A percentile compares a stretch with the other conserved stretches of the same genome.
phyloP scores from a whole-genome alignment of 2,113 vertebrate genomes.

The Coryphaenoides rupestris region DNA sequence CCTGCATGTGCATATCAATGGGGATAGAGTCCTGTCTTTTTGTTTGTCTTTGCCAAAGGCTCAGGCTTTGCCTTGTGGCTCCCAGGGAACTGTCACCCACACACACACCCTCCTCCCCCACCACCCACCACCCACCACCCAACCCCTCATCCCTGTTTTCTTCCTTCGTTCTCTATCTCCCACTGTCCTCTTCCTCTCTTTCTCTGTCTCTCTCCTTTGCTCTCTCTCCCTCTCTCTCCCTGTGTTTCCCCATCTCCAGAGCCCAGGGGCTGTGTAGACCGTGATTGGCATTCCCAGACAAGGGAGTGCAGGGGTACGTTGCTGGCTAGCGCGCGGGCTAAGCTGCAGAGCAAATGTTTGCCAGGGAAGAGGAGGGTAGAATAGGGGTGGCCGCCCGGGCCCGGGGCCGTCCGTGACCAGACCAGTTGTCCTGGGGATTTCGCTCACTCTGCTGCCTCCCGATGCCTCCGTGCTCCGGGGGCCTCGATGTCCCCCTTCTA shows the following conservation, averaged over 20 bases:
- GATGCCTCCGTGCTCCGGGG: too few species aligned
- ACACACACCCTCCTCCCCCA: conserved; percentile 55
- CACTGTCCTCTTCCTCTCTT: conserved; percentile 28
- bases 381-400: conserved; percentile 72
- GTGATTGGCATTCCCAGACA: conserved; percentile 79
- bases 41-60: conserved; percentile 79
- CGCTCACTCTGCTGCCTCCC: conserved; percentile 46
- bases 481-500: too few species aligned
- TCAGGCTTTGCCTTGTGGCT: conserved; percentile 76
- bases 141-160: conserved; percentile 20
- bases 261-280: conserved; percentile 50
- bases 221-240: conserved; percentile 47
- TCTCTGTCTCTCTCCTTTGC: conserved; percentile 49
- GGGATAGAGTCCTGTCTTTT: conserved; percentile 69
- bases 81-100: conserved; percentile 70
- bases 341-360: conserved; percentile 92
- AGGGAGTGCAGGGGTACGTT: conserved; percentile 68
- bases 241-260: conserved; percentile 40
- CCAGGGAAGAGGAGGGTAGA: conserved; percentile 86
- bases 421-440: conserved; percentile 97
- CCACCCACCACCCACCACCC: conserved; percentile 33
- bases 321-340: conserved; percentile 70
- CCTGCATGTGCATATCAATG: conserved; percentile 78
- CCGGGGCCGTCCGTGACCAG: conserved; percentile 93
- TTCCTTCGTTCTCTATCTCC: conserved; percentile 28